Conservation (phyloP, 2,797 vertebrate species). For the Petrocephalus sullivani region DNA sequence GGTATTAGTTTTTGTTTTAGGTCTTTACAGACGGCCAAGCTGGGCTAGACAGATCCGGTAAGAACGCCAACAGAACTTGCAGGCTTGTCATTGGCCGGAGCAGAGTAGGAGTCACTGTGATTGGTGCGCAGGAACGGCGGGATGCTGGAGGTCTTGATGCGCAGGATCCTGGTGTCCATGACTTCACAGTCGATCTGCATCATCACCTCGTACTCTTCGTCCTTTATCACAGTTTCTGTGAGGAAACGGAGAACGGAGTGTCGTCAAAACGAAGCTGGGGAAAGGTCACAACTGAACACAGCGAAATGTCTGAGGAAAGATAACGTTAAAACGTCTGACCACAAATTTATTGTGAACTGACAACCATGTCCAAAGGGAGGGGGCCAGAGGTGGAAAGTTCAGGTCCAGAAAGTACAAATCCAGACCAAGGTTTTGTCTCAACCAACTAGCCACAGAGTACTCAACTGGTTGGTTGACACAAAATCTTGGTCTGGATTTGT, state of each 20-base stretch:
- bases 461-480: neutral
- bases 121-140: constrained; percentile 81
- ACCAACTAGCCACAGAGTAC: neutral
- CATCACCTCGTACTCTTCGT: constrained; percentile 90
- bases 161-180: constrained; percentile 87
- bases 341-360: neutral
- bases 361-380: neutral
- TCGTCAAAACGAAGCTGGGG: neutral
- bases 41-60: constrained; percentile 57
- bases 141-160: constrained; percentile 86
- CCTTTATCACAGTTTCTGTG: constrained; percentile 84
- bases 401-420: neutral
- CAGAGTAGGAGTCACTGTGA: constrained; percentile 61
- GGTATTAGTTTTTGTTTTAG: neutral
- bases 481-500: neutral
- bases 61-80: constrained; percentile 60
- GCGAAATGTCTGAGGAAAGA: neutral
- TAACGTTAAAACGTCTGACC: neutral
- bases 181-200: constrained; percentile 99
- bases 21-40: neutral
- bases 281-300: neutral
- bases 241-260: constrained; percentile 13
- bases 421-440: neutral
- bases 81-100: constrained; percentile 52
- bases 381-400: neutral